Conservation (phyloP, 2,113 vertebrate species). For the Catharus minimus region DNA sequence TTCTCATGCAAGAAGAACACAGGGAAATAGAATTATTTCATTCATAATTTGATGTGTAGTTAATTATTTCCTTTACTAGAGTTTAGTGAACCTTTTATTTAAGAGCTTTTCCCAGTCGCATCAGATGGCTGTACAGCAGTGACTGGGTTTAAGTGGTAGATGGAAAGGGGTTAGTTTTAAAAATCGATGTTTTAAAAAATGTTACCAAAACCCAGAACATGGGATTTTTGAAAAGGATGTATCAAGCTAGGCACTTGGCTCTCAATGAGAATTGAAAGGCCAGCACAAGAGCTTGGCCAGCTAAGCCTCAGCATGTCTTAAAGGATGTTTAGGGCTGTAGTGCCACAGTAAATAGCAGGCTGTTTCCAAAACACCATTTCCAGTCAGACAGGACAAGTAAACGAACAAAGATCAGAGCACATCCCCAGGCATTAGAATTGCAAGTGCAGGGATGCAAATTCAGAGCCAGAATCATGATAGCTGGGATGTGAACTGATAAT, state of each 20-base stretch:
- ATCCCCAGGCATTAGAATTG: background rate
- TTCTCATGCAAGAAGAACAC: background rate
- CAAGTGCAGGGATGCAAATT: conserved; percentile 27
- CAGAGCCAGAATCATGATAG: background rate
- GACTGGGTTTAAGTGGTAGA: background rate
- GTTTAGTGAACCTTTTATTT: background rate
- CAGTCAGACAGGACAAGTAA: conserved; percentile 38
- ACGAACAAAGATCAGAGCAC: conserved; percentile 5
- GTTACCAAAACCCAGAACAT: background rate
- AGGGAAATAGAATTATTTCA: background rate
- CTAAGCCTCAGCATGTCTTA: background rate
- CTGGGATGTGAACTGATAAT: background rate
- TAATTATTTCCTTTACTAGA: background rate
- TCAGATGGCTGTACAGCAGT: background rate
- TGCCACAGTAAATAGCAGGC: conserved; percentile 43
- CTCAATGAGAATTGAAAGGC: background rate
- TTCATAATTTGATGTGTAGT: background rate
- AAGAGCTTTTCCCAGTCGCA: background rate
- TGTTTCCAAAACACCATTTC: conserved; percentile 51
- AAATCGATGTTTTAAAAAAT: background rate
- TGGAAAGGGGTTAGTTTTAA: background rate
- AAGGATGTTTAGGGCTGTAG: background rate
- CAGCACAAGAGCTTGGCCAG: background rate
- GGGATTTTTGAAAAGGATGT: background rate
- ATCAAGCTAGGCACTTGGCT: background rate